A percentile compares a stretch with the other conserved stretches of the same genome.
Conservation (phyloP, 2,113 vertebrate species). For the Cynopterus brachyotis region DNA sequence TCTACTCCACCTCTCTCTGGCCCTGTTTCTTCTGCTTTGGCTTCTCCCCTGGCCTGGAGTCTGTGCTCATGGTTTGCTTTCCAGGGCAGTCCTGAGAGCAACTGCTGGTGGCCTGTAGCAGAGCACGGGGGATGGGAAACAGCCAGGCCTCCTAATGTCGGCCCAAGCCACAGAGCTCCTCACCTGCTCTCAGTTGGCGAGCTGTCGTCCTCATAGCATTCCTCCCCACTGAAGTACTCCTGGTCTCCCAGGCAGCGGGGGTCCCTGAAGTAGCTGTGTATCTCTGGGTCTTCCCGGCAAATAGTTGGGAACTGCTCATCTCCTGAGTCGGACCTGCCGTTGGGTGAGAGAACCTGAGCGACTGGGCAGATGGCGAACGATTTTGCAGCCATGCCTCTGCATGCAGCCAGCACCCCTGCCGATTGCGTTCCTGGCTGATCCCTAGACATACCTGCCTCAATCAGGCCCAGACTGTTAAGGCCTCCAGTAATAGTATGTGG, state of each 20-base stretch:
- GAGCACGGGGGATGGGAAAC: neutral
- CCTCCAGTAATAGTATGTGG: neutral
- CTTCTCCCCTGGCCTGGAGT: neutral
- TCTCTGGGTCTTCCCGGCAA: constrained; percentile 88
- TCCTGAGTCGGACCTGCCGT: constrained; percentile 90
- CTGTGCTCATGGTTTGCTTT: neutral
- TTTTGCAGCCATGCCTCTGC: rapidly evolving
- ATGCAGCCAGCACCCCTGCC: rapidly evolving
- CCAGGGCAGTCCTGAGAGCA: rapidly evolving
- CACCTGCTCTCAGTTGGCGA: constrained; percentile 93
- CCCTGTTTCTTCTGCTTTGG: neutral
- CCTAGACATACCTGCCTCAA: rapidly evolving
- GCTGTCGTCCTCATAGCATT: constrained; percentile 94
- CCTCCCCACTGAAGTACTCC: constrained; percentile 97
- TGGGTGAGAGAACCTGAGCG: neutral
- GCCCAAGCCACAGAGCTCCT: neutral
- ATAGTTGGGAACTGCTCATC: constrained; percentile 91
- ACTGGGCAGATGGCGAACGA: rapidly evolving
- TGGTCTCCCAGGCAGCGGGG: constrained; percentile 88
- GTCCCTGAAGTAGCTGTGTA: constrained; percentile 87
- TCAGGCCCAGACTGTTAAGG: no score
- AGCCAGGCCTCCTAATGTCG: rapidly evolving
- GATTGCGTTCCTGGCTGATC: rapidly evolving
- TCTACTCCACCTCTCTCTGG: neutral
- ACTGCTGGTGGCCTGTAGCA: rapidly evolving